Percentiles rank a stretch among this genome's conserved stretches.
Evolutionary conservation across 2,888 invertebrate species (phyloP).

Genomic region (Diadromus collaris): DNA sequence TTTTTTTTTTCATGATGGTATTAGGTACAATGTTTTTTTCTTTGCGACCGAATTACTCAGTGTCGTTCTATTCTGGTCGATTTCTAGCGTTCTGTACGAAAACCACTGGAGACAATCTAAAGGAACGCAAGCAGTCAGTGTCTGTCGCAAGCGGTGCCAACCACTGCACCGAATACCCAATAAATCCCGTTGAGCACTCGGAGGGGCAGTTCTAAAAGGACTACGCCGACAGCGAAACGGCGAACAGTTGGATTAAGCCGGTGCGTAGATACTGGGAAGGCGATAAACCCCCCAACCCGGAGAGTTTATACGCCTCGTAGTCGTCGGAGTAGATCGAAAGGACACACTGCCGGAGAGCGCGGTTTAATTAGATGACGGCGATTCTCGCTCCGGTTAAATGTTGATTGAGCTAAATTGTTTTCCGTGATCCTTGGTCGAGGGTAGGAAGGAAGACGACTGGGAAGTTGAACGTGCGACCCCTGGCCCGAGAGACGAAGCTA

Average conservation of each 20-base stretch:
- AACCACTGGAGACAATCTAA: not conserved
- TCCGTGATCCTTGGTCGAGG: conserved; percentile 63
- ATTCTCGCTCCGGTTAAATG: conserved; percentile 76
- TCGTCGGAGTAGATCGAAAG: conserved; percentile 64
- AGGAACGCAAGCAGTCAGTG: not conserved
- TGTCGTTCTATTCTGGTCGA: no score
- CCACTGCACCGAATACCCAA: conserved; percentile 48
- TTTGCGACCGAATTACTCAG: no score
- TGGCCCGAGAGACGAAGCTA: conserved; percentile 26
- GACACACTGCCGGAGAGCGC: conserved; percentile 64
- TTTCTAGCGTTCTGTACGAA: not conserved
- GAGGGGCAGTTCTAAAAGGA: conserved; percentile 25
- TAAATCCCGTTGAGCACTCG: conserved; percentile 37
- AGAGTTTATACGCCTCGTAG: conserved; percentile 76
- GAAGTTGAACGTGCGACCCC: conserved; percentile 39
- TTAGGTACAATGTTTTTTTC: not conserved
- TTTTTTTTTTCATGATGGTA: not conserved
- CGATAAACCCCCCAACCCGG: conserved; percentile 73
- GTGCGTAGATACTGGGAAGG: conserved; percentile 72
- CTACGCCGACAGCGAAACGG: conserved; percentile 27
- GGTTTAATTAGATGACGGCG: conserved; percentile 79
- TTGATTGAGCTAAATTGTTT: conserved; percentile 80
- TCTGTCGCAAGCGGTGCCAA: not conserved
- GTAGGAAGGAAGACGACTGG: conserved; percentile 31
- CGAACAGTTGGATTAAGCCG: conserved; percentile 75